These are phyloP conservation scores for Macaca nemestrina DNA, from an alignment of 2,113 vertebrate genomes.

Conservation along the genomic window DNA sequence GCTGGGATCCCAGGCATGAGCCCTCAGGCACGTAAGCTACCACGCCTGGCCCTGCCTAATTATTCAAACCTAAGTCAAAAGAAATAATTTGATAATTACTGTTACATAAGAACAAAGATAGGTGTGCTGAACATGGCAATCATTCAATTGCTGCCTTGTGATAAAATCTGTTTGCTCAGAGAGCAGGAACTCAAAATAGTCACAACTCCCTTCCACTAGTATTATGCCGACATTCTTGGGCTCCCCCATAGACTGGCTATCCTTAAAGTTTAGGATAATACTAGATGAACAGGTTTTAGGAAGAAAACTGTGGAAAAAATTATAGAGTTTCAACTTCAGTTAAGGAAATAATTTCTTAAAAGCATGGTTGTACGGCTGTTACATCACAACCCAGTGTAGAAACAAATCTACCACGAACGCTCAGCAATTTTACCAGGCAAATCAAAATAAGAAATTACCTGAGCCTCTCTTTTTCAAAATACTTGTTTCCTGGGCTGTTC, in stretches of 20 bases:
- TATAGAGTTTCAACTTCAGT: not conserved
- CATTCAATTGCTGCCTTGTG: not conserved
- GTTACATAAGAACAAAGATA: not conserved
- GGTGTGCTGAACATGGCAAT: not conserved
- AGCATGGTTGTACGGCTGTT: not conserved
- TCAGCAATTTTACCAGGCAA: not conserved
- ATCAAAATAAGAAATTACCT: conserved; percentile 3
- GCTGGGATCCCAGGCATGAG: too few species aligned
- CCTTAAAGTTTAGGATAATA: conserved; percentile 20
- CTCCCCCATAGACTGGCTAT: not conserved
- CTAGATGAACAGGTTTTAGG: not conserved
- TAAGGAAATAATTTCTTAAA: not conserved
- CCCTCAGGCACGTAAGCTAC: too few species aligned
- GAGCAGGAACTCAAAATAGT: not conserved
- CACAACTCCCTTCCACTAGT: not conserved
- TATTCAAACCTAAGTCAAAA: conserved; percentile 34
- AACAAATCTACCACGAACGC: not conserved
- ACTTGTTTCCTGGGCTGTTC: not conserved
- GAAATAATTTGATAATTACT: not conserved
- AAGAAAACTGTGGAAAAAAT: not conserved
- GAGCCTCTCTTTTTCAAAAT: not conserved
- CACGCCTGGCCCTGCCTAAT: not conserved
- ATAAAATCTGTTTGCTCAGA: conserved; percentile 30
- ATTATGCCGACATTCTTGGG: not conserved
- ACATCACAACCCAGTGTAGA: not conserved